Percentiles rank a stretch among this genome's conserved stretches.
phyloP scores from a whole-genome alignment of 2,797 vertebrate species.

The Cygnus olor region DNA sequence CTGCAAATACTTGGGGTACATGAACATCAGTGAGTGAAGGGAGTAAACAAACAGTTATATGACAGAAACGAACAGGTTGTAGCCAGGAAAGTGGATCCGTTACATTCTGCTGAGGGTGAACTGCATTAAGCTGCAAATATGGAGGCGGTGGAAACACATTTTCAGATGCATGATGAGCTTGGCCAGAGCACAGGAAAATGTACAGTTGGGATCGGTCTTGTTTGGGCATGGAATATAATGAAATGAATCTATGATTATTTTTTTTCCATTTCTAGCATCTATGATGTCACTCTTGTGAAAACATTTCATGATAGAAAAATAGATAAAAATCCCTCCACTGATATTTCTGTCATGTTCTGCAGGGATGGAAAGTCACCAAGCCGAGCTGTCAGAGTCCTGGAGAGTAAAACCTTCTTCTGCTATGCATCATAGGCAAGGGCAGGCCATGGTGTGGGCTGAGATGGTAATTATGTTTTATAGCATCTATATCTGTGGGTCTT shows the following conservation, averaged over 20 bases:
- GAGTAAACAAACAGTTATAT: neutral
- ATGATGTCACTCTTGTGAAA: neutral
- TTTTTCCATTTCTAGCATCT: neutral
- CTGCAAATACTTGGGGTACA: neutral
- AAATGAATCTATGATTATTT: neutral
- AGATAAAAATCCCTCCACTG: neutral
- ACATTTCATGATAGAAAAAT: neutral
- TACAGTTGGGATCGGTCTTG: neutral
- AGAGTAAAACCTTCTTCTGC: neutral
- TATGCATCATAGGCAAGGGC: neutral
- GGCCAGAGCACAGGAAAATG: neutral
- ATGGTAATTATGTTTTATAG: neutral
- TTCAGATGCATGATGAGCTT: neutral
- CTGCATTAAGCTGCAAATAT: neutral
- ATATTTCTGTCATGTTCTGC: neutral
- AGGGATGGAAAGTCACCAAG: neutral
- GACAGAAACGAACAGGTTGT: neutral
- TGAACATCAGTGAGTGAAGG: neutral
- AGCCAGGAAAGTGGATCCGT: neutral
- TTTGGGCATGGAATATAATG: neutral
- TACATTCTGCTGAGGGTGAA: neutral
- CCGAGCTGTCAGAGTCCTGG: neutral
- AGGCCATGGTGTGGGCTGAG: neutral
- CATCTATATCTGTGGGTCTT: constrained; percentile 9
- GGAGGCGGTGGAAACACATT: neutral